Evolutionary conservation across 1,140 invertebrate genomes (phyloP).

Genomic region (Campoletis sonorensis): DNA sequence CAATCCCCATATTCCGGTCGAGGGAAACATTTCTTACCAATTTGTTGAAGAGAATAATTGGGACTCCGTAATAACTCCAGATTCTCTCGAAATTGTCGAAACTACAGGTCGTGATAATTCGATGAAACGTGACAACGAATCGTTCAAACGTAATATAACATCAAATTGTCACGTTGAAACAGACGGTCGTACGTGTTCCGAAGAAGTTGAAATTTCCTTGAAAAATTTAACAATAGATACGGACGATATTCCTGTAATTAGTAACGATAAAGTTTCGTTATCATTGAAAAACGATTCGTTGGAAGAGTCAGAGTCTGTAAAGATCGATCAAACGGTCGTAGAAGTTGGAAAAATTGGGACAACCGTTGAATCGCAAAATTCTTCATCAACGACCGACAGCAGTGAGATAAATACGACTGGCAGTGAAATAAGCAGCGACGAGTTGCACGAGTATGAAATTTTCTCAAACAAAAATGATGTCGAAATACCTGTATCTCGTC

Average conservation of each 20-base stretch:
- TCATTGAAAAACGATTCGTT: neutral
- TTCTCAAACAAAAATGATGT: slow-evolving; percentile 15
- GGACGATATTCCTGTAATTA: neutral
- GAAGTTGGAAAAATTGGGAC: neutral
- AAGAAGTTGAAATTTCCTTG: neutral
- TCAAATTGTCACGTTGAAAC: slow-evolving; percentile 8
- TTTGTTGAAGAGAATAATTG: slow-evolving; percentile 45
- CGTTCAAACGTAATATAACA: neutral
- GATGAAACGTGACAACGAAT: slow-evolving; percentile 22
- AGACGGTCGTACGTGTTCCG: neutral
- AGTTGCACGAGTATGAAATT: slow-evolving; percentile 69
- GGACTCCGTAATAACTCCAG: slow-evolving; percentile 66
- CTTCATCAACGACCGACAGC: slow-evolving; percentile 58
- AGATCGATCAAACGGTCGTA: neutral
- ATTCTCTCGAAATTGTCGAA: slow-evolving; percentile 67
- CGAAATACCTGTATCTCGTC: neutral
- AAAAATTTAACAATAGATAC: neutral
- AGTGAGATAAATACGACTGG: slow-evolving; percentile 66
- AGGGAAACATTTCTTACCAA: slow-evolving; percentile 19
- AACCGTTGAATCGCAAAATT: neutral
- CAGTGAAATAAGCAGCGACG: slow-evolving; percentile 69
- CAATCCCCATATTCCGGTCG: slow-evolving; percentile 50
- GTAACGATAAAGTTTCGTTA: neutral
- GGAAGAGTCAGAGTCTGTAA: neutral
- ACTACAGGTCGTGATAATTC: neutral